These are phyloP conservation scores for Halcyon leucocephala DNA, from an alignment of 2,797 vertebrate species.

Conservation along the genomic window DNA sequence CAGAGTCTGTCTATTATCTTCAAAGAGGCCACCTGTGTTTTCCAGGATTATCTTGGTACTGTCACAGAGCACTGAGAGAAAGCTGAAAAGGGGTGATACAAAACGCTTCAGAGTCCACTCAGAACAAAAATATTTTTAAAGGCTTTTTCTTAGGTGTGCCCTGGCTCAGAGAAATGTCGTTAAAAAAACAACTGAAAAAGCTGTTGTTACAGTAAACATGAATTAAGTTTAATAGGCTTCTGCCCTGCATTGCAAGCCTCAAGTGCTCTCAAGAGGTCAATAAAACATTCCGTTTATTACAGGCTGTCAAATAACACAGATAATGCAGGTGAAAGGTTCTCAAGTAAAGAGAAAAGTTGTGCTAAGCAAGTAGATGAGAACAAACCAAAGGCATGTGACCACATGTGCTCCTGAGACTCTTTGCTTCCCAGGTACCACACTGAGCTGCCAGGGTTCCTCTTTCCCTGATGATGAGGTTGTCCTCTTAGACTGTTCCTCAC, in stretches of 20 bases:
- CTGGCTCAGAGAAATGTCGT: not conserved
- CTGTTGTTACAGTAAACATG: constrained; percentile 27
- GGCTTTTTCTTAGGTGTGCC: not conserved
- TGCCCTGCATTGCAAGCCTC: not conserved
- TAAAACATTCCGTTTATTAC: constrained; percentile 35
- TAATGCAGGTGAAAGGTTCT: constrained; percentile 37
- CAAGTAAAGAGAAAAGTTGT: not conserved
- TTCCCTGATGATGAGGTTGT: not conserved
- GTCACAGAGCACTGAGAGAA: not conserved
- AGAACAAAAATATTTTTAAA: not conserved
- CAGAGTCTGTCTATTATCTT: not conserved
- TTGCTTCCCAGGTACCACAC: accelerated
- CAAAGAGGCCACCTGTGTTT: not conserved
- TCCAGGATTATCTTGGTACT: not conserved
- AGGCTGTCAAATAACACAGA: constrained; percentile 27
- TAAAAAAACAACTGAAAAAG: not conserved
- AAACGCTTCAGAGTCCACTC: not conserved
- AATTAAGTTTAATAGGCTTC: constrained; percentile 16
- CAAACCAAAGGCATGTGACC: not conserved
- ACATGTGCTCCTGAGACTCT: not conserved
- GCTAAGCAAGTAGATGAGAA: not conserved
- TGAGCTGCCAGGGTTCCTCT: not conserved
- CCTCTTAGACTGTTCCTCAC: not conserved
- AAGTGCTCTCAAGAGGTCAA: constrained; percentile 33
- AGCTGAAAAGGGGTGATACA: not conserved